These are phyloP conservation scores for Casuarius casuarius DNA, from an alignment of 2,113 vertebrate species.

Conservation along the genomic window DNA sequence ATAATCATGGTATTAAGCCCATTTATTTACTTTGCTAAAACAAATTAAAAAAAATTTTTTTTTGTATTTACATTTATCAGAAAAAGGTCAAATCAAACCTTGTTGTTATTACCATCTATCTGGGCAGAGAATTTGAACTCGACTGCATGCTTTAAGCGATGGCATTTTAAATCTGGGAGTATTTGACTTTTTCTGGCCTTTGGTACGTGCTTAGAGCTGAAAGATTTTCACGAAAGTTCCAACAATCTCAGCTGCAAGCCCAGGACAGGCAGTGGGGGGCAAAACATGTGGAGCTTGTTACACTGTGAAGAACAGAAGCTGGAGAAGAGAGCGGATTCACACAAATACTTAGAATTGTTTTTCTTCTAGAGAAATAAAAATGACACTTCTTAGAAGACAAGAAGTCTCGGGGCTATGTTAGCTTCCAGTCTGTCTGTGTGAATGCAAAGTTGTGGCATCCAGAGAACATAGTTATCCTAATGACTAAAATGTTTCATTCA, in stretches of 20 bases:
- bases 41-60: too few relatives aligned
- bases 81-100: neutral
- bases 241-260: neutral
- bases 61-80: neutral
- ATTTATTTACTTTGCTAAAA: neutral
- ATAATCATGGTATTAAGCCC: neutral
- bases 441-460: neutral
- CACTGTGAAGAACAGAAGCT: neutral
- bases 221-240: neutral
- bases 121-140: neutral
- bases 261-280: neutral
- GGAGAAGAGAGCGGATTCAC: neutral
- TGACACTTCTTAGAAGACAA: neutral
- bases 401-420: neutral
- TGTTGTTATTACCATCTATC: neutral
- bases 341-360: neutral
- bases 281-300: neutral
- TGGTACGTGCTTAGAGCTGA: neutral
- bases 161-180: neutral
- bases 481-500: neutral
- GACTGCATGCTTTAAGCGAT: neutral
- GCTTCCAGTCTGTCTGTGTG: neutral
- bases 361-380: constrained; percentile 8
- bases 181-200: neutral
- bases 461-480: neutral